Conservation (phyloP, 2,797 vertebrate genomes). For the Coregonus suidteri region DNA sequence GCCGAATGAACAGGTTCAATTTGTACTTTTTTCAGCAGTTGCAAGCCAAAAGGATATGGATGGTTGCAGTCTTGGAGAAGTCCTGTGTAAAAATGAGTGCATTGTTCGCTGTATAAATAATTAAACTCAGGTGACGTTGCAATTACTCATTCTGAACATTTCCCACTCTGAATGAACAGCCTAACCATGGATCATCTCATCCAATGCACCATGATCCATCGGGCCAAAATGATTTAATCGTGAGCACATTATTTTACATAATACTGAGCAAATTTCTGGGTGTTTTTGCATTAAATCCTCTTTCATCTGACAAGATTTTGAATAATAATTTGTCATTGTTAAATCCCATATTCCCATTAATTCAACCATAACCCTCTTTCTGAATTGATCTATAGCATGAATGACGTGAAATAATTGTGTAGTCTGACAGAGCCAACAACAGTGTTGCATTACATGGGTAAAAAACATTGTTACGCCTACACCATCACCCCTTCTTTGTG, state of each 20-base stretch:
- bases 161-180: background rate
- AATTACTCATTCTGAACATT: slow-evolving; percentile 2
- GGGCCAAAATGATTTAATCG: background rate
- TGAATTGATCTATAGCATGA: background rate
- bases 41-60: background rate
- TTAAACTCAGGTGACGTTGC: background rate
- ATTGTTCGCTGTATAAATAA: background rate
- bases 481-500: background rate
- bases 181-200: background rate
- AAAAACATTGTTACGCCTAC: background rate
- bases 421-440: background rate
- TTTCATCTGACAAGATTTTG: background rate
- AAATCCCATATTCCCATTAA: background rate
- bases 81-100: background rate
- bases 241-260: background rate
- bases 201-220: background rate
- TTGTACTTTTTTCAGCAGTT: background rate
- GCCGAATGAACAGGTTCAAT: background rate
- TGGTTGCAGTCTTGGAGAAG: slow-evolving; percentile 4
- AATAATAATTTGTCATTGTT: slow-evolving; percentile 5
- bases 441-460: background rate
- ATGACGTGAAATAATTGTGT: background rate
- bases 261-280: background rate
- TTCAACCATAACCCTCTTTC: background rate
- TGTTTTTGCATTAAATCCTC: slow-evolving; percentile 3